Conservation (phyloP, 1,140 invertebrate species). For the Anagrus nilaparvatae region DNA sequence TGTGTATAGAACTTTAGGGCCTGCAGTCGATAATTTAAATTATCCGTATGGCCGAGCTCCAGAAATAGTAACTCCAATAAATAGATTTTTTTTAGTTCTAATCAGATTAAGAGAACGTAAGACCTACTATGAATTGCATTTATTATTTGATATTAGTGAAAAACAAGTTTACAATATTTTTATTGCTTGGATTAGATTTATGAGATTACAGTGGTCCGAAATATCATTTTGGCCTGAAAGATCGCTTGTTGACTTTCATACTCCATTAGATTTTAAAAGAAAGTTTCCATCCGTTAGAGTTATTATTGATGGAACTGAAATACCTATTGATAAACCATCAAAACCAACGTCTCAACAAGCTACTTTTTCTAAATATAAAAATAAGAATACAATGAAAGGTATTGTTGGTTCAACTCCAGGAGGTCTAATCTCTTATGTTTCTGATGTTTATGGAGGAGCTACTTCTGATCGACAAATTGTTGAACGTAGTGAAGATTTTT, state of each 20-base stretch:
- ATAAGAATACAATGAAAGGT: constrained; percentile 25
- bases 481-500: constrained; percentile 9
- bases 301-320: constrained; percentile 24
- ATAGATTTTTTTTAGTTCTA: constrained; percentile 11
- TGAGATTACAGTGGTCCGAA: constrained; percentile 11
- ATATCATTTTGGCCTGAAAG: constrained; percentile 12
- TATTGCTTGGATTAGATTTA: constrained; percentile 14
- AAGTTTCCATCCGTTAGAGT: constrained; percentile 14
- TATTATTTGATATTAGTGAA: constrained; percentile 7
- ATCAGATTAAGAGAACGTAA: constrained; percentile 7
- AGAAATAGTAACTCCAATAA: background rate
- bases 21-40: constrained; percentile 2
- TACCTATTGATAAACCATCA: constrained; percentile 16
- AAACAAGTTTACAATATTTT: constrained; percentile 11
- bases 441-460: constrained; percentile 24
- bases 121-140: constrained; percentile 5
- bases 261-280: constrained; percentile 9
- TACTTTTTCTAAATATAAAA: constrained; percentile 26
- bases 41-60: constrained; percentile 1
- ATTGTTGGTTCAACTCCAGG: constrained; percentile 26
- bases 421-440: constrained; percentile 27
- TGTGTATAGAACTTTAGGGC: constrained; percentile 5
- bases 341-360: constrained; percentile 13
- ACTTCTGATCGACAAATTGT: constrained; percentile 26
- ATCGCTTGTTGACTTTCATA: constrained; percentile 13